A percentile compares a stretch with the other conserved stretches of the same genome.
Conservation (phyloP, 1,140 invertebrate genomes). For the Asbolus verrucosus region DNA sequence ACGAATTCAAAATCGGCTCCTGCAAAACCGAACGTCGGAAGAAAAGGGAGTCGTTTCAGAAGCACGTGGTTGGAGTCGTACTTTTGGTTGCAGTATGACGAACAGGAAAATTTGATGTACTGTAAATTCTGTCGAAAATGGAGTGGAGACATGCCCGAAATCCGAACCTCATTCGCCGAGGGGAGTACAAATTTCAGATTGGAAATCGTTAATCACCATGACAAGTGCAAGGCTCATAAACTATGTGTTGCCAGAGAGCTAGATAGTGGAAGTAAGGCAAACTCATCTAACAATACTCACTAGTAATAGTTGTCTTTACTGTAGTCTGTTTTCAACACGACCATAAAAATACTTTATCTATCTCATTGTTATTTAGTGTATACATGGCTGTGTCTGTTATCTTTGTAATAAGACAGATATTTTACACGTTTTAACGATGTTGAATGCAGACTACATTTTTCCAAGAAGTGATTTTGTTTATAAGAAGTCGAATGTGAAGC, state of each 20-base stretch:
- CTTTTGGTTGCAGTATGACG: constrained; percentile 78
- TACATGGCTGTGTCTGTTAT: neutral
- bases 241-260: constrained; percentile 71
- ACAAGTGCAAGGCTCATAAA: constrained; percentile 81
- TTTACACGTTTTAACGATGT: neutral
- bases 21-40: constrained; percentile 54
- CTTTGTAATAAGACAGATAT: neutral
- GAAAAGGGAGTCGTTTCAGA: constrained; percentile 74
- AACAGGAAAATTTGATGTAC: constrained; percentile 76
- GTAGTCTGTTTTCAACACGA: neutral
- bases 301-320: neutral
- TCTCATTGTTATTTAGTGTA: too few relatives aligned
- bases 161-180: constrained; percentile 79
- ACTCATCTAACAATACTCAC: neutral
- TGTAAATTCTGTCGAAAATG: constrained; percentile 80
- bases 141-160: constrained; percentile 76
- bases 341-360: too few relatives aligned
- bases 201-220: constrained; percentile 82
- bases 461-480: neutral
- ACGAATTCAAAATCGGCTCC: constrained; percentile 37
- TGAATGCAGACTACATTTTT: neutral
- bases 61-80: constrained; percentile 74
- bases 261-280: constrained; percentile 4
- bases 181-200: constrained; percentile 81
- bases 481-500: too few relatives aligned